A percentile compares a stretch with the other conserved stretches of the same genome.
These are phyloP conservation scores for Pheosia gnoma DNA, from an alignment of 2,888 invertebrate genomes.

Conservation along the genomic window DNA sequence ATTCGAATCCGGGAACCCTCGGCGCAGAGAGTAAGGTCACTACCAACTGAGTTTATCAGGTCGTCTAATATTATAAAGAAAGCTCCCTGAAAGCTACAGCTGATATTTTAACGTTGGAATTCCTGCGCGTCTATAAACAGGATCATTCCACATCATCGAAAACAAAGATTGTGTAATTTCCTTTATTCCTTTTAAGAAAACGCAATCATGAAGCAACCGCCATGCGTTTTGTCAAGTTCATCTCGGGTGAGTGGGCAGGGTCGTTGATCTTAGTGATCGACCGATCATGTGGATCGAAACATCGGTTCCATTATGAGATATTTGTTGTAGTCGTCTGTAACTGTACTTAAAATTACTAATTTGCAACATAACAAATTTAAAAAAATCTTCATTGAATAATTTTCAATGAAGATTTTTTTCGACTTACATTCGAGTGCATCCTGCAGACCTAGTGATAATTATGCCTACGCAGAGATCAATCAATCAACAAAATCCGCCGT, in stretches of 20 bases:
- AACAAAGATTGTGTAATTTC: neutral
- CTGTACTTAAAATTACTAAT: neutral
- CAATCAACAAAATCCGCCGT: too few species aligned
- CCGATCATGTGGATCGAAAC: neutral
- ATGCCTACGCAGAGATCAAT: too few species aligned
- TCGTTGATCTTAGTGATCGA: slow-evolving; percentile 1
- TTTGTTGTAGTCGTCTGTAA: neutral
- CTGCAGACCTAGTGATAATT: too few species aligned
- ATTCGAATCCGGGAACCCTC: too few species aligned
- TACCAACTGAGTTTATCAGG: too few species aligned
- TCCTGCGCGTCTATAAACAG: neutral
- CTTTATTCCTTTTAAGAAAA: neutral
- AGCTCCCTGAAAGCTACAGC: neutral
- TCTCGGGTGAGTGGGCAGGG: neutral
- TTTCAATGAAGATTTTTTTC: too few species aligned
- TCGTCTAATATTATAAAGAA: neutral
- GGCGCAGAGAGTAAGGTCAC: too few species aligned
- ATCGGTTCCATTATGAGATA: neutral
- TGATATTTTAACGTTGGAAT: neutral
- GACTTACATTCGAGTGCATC: too few species aligned
- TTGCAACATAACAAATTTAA: too few species aligned
- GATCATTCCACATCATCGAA: neutral
- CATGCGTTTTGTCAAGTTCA: neutral
- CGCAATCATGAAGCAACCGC: neutral
- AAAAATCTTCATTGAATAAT: too few species aligned